Conservation (phyloP, 2,113 vertebrate species). For the Lophochroa leadbeateri region DNA sequence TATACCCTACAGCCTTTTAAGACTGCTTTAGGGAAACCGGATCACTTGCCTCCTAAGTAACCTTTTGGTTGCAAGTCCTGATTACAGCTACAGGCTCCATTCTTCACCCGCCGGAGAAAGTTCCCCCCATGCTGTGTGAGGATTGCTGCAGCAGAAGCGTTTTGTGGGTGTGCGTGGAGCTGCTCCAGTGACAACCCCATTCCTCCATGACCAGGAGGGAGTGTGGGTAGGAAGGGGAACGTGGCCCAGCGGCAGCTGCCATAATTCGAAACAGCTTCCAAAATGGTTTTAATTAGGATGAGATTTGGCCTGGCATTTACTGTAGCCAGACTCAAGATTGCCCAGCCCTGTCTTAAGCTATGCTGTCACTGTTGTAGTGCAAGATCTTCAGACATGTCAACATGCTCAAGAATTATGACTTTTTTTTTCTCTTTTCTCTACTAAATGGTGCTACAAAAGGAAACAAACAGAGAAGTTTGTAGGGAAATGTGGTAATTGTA, state of each 20-base stretch:
- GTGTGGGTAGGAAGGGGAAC: neutral
- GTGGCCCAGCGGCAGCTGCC: neutral
- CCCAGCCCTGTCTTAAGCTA: neutral
- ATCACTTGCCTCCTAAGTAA: slow-evolving; percentile 34
- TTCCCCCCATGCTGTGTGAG: neutral
- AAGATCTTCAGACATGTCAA: neutral
- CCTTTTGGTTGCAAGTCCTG: neutral
- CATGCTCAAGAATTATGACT: neutral
- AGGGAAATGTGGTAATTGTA: neutral
- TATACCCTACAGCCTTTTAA: slow-evolving; percentile 22
- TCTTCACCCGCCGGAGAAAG: rapidly evolving
- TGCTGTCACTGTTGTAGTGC: neutral
- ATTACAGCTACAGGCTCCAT: neutral
- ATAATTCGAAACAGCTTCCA: slow-evolving; percentile 18
- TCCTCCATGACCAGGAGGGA: neutral
- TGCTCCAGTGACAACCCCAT: neutral
- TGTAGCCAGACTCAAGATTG: neutral
- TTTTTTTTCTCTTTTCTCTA: neutral
- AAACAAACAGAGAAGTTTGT: neutral
- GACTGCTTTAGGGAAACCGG: slow-evolving; percentile 23
- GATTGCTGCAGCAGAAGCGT: neutral
- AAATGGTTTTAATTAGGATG: slow-evolving; percentile 33
- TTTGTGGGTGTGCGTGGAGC: neutral
- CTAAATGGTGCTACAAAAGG: neutral
- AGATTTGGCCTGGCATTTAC: slow-evolving; percentile 2